Base-by-base conservation (phyloP, 1,140 invertebrate genomes). In the Glomeris maerens region DNA sequence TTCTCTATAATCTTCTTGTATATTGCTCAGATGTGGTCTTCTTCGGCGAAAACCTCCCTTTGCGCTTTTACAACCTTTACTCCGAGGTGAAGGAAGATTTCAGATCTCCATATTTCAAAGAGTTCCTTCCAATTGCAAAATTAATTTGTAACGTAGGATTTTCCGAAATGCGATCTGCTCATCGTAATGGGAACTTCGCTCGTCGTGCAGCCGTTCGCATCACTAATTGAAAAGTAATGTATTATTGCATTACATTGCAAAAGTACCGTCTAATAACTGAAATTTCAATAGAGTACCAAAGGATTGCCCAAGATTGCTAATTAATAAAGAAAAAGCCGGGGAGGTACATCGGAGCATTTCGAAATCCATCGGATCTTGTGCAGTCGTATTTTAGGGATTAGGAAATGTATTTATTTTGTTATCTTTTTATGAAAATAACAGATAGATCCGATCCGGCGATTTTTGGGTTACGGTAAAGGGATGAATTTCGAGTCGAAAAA, bases 121-220 rank as follows among this genome's bases (percentile, higher is more conserved):
- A 47, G 14, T 50, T 45, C 20, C 1, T 39, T 55, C 3, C 36
- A 48, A n/a, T 45, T 20, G 50, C n/a, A n/a, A n/a, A n/a, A n/a
- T 38, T 52, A 44, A 45, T 13, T 25, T 2, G 66, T 71, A 20
- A 64, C 7, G 28, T 48, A 75, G 54, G 93, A 97, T 70, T 90
- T 96, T 63, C 64, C 71, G 29, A 69, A 83, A 50, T 94, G 90
- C 67, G 92, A 97, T 70, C 70, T 96, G 49, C 72, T 97, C 3
- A 88, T 98, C 49, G 83, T 97, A 3, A 83, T 97, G 78, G 93
- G 93, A 5, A 95, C 93, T 1, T 95, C 90, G 20, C 72, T 98
- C 44, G 80, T 82, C 56, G 92, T 98, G 0, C 86, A 94, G 54
- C 93, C 93, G 1, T 96, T 98, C 74, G 88, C 89, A n/a, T 87